phyloP scores from a whole-genome alignment of 2,113 vertebrate genomes.

The Hemicordylus capensis region DNA sequence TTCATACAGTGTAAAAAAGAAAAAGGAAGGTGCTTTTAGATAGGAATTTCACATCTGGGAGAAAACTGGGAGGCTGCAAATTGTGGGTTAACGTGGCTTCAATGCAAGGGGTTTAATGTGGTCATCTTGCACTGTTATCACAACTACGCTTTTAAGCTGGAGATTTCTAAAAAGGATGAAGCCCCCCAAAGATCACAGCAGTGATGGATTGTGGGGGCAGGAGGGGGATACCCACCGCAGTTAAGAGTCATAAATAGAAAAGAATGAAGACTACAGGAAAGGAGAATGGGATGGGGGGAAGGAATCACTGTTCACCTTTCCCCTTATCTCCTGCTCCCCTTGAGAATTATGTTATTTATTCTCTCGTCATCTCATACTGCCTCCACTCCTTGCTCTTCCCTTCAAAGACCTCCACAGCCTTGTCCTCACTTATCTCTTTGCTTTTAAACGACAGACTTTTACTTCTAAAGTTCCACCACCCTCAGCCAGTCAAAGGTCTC shows the following conservation, averaged over 20 bases:
- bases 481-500: too few species aligned
- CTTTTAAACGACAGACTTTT: too few species aligned
- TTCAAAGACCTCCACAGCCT: too few species aligned
- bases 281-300: neutral
- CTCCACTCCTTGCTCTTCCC: too few species aligned
- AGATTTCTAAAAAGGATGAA: neutral
- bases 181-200: neutral
- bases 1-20: slow-evolving; percentile 57
- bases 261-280: neutral
- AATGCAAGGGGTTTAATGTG: neutral
- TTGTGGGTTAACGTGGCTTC: slow-evolving; percentile 56
- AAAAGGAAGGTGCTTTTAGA: slow-evolving; percentile 76
- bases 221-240: neutral
- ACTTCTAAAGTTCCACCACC: too few species aligned
- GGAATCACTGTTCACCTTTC: neutral
- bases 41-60: slow-evolving; percentile 54
- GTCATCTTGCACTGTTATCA: slow-evolving; percentile 22
- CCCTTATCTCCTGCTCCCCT: too few species aligned
- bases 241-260: neutral
- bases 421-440: too few species aligned
- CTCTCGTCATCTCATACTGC: too few species aligned
- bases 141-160: neutral
- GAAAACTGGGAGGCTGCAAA: slow-evolving; percentile 5
- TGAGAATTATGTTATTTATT: too few species aligned
- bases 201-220: neutral